Evolutionary conservation across 2,797 vertebrate species (phyloP).

Genomic region (Cyprinella venusta): DNA sequence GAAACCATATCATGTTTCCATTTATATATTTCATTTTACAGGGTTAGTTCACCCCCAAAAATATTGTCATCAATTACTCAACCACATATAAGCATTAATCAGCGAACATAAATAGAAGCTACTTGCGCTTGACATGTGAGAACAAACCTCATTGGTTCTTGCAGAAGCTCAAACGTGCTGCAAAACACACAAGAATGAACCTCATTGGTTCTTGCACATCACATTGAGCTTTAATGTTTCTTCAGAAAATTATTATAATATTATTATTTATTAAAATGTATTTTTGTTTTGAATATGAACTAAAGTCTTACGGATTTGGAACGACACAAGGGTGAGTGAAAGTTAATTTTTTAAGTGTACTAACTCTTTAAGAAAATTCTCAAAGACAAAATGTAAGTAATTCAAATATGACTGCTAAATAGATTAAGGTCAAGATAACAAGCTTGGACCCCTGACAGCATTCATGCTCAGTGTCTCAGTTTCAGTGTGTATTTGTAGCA

Average conservation of each 20-base stretch:
- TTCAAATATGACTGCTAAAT: background rate
- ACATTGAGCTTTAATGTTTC: background rate
- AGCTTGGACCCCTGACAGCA: background rate
- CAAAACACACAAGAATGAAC: background rate
- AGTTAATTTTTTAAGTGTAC: background rate
- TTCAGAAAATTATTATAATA: background rate
- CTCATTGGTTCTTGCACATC: too few species aligned
- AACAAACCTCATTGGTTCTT: too few species aligned
- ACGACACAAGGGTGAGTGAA: background rate
- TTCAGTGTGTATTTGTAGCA: conserved; percentile 2
- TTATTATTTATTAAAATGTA: background rate
- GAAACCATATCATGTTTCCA: background rate
- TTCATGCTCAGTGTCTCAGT: background rate
- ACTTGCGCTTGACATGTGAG: too few species aligned
- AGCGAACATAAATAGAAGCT: too few species aligned
- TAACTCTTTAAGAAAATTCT: background rate
- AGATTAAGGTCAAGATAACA: background rate
- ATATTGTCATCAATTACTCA: background rate
- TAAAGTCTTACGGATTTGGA: background rate
- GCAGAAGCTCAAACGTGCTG: too few species aligned
- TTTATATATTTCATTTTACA: background rate
- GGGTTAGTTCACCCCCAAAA: too few species aligned
- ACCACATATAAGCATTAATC: background rate
- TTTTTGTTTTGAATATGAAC: background rate
- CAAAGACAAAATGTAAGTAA: background rate